A percentile compares a stretch with the other conserved stretches of the same genome.
phyloP scores from a whole-genome alignment of 1,140 invertebrate species.

The Drosophila sturtevanti region DNA sequence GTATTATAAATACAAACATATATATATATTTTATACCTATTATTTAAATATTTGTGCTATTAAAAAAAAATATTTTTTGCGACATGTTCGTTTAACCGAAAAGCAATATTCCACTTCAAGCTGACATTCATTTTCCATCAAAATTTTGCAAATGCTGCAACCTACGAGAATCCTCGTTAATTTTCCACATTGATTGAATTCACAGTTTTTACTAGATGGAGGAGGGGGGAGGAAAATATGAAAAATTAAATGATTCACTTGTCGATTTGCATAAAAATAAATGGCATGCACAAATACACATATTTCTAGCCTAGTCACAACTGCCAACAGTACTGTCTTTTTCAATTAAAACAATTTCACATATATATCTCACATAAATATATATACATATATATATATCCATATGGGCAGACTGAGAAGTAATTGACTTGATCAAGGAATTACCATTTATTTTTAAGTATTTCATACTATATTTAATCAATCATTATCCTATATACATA shows the following conservation, averaged over 20 bases:
- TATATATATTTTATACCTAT: no score
- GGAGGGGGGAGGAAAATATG: slow-evolving; percentile 6
- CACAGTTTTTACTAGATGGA: no score
- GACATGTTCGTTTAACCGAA: background rate
- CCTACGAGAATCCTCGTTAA: slow-evolving; percentile 10
- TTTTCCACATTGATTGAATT: slow-evolving; percentile 20
- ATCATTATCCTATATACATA: no score
- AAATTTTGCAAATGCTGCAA: background rate
- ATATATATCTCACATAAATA: background rate
- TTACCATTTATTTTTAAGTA: no score
- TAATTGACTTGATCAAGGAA: background rate
- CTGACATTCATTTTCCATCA: background rate
- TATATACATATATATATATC: slow-evolving; percentile 4
- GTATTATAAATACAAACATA: no score
- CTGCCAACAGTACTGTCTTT: slow-evolving; percentile 42
- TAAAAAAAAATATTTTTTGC: background rate
- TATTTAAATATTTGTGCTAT: no score
- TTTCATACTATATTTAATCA: no score
- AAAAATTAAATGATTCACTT: slow-evolving; percentile 37
- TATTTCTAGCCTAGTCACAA: slow-evolving; percentile 12
- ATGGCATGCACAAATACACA: slow-evolving; percentile 23
- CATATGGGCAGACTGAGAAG: background rate
- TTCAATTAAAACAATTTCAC: slow-evolving; percentile 64
- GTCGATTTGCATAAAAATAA: slow-evolving; percentile 46
- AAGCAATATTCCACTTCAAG: background rate